These are phyloP conservation scores for Sebastes trivittatus DNA, from an alignment of 2,797 vertebrate species.

Conservation along the genomic window DNA sequence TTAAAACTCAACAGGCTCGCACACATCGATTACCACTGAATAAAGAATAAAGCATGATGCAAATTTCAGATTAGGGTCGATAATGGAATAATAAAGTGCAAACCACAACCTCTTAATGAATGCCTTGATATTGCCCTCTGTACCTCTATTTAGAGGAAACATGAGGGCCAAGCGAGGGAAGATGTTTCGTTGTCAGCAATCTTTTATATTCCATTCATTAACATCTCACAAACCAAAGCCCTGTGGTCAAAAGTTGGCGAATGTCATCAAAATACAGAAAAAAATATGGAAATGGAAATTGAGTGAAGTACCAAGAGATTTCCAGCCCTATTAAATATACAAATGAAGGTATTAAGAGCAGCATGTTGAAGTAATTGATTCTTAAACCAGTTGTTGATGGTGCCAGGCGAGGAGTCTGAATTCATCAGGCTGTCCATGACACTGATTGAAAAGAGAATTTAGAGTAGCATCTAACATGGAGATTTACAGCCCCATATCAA, in stretches of 20 bases:
- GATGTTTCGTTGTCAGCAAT: conserved; percentile 1
- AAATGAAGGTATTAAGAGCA: conserved; percentile 25
- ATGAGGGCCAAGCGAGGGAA: background rate
- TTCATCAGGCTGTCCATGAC: background rate
- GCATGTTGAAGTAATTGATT: conserved; percentile 21
- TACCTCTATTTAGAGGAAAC: conserved; percentile 27
- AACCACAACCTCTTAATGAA: conserved; percentile 60
- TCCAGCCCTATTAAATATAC: conserved; percentile 27
- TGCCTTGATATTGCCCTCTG: conserved; percentile 41
- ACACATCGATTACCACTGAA: conserved; percentile 65
- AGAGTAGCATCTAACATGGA: background rate
- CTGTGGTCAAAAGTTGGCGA: background rate
- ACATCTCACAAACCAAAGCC: background rate
- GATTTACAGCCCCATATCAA: conserved; percentile 25
- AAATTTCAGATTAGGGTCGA: conserved; percentile 69
- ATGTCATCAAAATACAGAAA: background rate
- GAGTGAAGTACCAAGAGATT: conserved; percentile 5
- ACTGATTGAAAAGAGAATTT: background rate
- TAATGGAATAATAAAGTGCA: conserved; percentile 69
- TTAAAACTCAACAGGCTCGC: conserved; percentile 70
- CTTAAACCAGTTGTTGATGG: conserved; percentile 1
- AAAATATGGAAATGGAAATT: background rate
- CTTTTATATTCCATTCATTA: conserved; percentile 21
- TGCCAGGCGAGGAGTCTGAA: conserved; percentile 9
- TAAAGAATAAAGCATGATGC: conserved; percentile 61